Conservation (phyloP, 2,888 invertebrate species). For the Zootermopsis nevadensis region DNA sequence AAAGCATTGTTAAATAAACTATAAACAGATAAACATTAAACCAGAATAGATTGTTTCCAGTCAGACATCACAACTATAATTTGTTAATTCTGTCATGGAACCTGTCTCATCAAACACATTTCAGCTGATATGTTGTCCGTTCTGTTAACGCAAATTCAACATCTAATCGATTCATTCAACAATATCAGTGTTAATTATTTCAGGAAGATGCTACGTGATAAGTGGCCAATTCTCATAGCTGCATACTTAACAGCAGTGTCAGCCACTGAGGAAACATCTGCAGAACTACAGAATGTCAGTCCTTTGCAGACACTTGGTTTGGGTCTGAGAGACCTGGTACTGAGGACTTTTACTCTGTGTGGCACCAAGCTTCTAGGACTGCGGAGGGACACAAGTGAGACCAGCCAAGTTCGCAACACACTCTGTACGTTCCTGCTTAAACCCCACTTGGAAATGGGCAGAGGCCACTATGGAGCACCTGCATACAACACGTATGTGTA, state of each 20-base stretch:
- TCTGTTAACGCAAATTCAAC: too few species aligned
- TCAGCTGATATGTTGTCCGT: too few species aligned
- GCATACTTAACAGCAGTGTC: neutral
- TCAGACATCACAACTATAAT: too few species aligned
- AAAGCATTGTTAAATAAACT: too few species aligned
- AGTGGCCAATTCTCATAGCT: neutral
- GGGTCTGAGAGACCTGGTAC: slow-evolving; percentile 17
- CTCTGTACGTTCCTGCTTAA: slow-evolving; percentile 14
- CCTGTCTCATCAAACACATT: too few species aligned
- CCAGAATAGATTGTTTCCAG: too few species aligned
- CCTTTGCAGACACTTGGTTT: neutral
- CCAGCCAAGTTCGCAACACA: neutral
- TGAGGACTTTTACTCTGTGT: slow-evolving; percentile 17
- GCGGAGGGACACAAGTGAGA: neutral
- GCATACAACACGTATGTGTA: slow-evolving; percentile 24
- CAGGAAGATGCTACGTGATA: slow-evolving; percentile 1
- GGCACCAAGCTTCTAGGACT: slow-evolving; percentile 1
- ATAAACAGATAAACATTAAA: too few species aligned
- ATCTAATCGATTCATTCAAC: too few species aligned
- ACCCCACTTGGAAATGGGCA: neutral
- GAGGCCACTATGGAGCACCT: slow-evolving; percentile 2
- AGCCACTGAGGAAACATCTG: neutral
- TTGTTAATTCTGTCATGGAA: too few species aligned
- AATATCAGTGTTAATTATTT: neutral
- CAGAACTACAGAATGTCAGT: neutral